These are phyloP conservation scores for Oryctes rhinoceros DNA, from an alignment of 1,140 invertebrate genomes.

Conservation along the genomic window DNA sequence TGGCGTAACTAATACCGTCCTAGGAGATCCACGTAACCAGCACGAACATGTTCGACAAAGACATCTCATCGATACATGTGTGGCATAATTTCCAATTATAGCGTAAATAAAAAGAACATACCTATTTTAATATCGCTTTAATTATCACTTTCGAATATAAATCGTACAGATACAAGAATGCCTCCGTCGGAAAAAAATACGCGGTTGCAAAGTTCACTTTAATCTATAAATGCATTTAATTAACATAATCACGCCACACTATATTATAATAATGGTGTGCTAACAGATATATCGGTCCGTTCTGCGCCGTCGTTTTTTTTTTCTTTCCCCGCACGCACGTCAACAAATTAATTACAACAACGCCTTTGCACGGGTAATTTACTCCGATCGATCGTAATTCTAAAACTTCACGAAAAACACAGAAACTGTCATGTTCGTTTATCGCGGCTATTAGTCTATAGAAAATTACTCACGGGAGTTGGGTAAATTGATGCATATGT, in stretches of 20 bases:
- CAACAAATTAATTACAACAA: slow-evolving; percentile 17
- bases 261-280: slow-evolving; percentile 1
- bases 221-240: slow-evolving; percentile 2
- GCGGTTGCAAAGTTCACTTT: slow-evolving; percentile 14
- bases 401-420: background rate
- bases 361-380: background rate
- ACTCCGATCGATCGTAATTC: background rate
- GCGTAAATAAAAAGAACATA: too few species aligned
- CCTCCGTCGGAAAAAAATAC: background rate
- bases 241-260: slow-evolving; percentile 18
- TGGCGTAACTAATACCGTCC: too few species aligned
- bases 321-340: background rate
- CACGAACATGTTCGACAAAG: too few species aligned
- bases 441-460: background rate
- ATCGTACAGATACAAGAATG: background rate
- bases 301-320: background rate
- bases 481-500: too few species aligned
- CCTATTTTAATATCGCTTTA: too few species aligned
- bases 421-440: slow-evolving; percentile 11
- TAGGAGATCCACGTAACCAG: too few species aligned
- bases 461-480: background rate
- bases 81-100: too few species aligned
- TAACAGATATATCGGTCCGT: background rate
- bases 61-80: too few species aligned
- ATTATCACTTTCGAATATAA: too few species aligned